Base-by-base conservation (phyloP, 1,140 invertebrate genomes). In the Heliconius hewitsoni region DNA sequence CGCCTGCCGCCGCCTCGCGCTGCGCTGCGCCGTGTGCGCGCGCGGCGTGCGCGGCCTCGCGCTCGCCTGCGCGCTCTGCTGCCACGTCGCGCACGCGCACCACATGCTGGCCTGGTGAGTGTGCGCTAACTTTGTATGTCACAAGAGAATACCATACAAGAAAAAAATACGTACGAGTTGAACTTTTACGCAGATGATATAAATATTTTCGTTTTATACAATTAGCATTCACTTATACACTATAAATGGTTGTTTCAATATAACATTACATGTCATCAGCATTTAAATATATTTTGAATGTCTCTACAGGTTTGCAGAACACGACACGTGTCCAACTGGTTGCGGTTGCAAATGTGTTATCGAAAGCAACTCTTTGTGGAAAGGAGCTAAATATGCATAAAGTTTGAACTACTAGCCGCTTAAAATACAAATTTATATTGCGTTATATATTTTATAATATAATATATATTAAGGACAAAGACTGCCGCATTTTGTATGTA, bases 1-100 rank as follows among this genome's bases (percentile, higher is more conserved):
- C 42, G 93, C 94, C 60, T 99, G 98, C 90, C 97, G 97, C 82
- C 95, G 96, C 66, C 95, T 96, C 19, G 96, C 96, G 50, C 95
- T 98, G 73, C 95, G 96, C 82, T 99, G 98, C 95, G 95, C 96
- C 8, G 96, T 99, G 75, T 99, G 98, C 92, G 97, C 97, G 84
- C 95, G 98, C 78, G 97, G 97, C 19, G 98, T 99, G 8, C 96
- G 96, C 95, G 98, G 98, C 95, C 95, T 96, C 1, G 96, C 97
- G 19, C 97, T 97, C 86, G 97, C 97, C 82, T 99, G 98, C 89
- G 92, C 97, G 39, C 95, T 96, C 37, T 99, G 98, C 94, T 98
- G 98, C 2, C 98, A 99, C 95, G 98, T 98, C 52, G 98, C 98
- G 11, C 98, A 99, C 90, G 96, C 89, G 4, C 98, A 98, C 5